Evolutionary conservation across 2,113 vertebrate species (phyloP), one percentile per base, ranked within the genome.

Genomic region (Elgaria multicarinata): DNA sequence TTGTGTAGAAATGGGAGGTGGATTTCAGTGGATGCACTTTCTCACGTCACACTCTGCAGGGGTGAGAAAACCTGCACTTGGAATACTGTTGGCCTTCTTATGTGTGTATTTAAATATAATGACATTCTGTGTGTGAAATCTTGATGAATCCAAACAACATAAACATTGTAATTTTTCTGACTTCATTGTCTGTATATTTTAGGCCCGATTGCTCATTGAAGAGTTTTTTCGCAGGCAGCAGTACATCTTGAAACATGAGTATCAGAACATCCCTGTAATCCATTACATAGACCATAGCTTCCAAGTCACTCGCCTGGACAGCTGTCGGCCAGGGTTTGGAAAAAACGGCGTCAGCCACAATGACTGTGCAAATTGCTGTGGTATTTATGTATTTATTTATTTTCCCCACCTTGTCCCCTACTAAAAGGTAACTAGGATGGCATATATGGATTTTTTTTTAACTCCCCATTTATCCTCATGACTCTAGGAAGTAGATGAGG

Each of bases 281-380:
- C 96, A 94, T 84, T 97, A 97, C 0, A 55, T 97, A 87, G 95
- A 95, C 2, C 96, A 96, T 86, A 98, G 97, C 33, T 95, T 97
- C 90, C 95, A 96, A 3, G 92, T 96, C 26, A 85, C 78, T 22
- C 95, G 89, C 55, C 20, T 96, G 1, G 96, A 98, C 91, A 97
- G 95, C 62, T 98, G 97, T 31, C 94, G 8, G 2, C 96, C 97
- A 58, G 97, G 97, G 0, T 98, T 98, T 90, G 97, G 97, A 86
- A 98, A 96, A 88, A 95, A 96, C n/a, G 42, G 92, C 6, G 4
- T 92, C 91, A 95, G 81, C 28, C 97, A 97, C 86, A 92, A 88
- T 86, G 95, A 93, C 72, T 97, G 97, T 0, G 90, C 97, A 31
- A 93, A 92, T 76, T 98, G 97, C 93, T 98, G 97, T 0, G 97